These are phyloP conservation scores for Ruditapes philippinarum DNA, from an alignment of 1,140 invertebrate species.

Conservation along the genomic window DNA sequence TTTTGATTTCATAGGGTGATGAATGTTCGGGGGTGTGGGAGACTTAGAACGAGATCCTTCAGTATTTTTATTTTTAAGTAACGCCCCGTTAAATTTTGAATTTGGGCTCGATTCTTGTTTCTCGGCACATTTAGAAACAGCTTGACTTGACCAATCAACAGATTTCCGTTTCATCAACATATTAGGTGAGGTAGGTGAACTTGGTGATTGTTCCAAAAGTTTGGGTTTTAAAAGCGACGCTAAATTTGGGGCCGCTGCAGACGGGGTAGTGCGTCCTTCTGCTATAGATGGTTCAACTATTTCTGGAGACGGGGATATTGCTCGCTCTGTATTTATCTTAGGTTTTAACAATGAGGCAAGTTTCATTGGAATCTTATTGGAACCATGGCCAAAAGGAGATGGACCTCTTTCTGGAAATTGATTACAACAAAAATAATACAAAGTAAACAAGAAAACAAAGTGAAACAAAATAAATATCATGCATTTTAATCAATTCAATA, in stretches of 20 bases:
- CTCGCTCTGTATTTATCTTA: background rate
- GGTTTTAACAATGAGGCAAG: background rate
- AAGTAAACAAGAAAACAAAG: background rate
- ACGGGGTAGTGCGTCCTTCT: no score
- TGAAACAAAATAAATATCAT: no score
- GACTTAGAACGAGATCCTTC: background rate
- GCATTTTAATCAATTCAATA: no score
- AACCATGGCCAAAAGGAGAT: background rate
- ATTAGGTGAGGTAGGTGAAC: background rate
- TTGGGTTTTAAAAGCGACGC: background rate
- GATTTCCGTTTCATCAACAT: background rate
- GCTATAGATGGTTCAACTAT: background rate
- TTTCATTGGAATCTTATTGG: background rate
- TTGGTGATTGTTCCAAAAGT: background rate
- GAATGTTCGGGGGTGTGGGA: background rate
- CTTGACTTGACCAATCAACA: background rate
- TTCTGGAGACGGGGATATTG: background rate
- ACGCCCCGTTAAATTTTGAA: constrained; percentile 7
- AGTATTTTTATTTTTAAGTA: background rate
- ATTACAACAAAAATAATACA: no score
- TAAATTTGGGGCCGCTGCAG: background rate
- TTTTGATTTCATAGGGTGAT: background rate
- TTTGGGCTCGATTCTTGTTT: background rate
- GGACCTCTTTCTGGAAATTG: constrained; percentile 6
- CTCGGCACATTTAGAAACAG: background rate